Evolutionary conservation across 2,113 vertebrate genomes (phyloP), one percentile per base, ranked within the genome.

Genomic region (Myotis davidii): DNA sequence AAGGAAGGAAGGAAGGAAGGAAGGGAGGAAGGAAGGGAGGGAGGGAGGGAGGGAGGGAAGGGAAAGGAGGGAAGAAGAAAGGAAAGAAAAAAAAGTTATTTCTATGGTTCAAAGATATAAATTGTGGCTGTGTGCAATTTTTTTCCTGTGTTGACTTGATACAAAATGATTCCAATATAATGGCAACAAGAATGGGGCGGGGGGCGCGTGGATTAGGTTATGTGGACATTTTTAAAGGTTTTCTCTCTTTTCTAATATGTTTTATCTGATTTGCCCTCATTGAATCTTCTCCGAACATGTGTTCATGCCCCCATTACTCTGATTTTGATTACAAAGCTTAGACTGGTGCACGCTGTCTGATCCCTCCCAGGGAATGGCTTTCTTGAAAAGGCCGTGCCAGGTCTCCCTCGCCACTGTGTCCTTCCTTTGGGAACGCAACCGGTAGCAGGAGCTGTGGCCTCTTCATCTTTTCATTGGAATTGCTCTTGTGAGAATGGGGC

Each of bases 401-500:
- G 88, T 88, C 96, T 89, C 72, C 70, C 3, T 54, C 52, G 6
- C 92, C 14, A 52, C 23, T 77, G 14, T 21, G 64, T 81, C 84
- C 81, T 82, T 94, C 95, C n/a, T 84, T 85, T 94, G 77, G 92
- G 88, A 95, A 94, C 93, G 85, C 59, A 90, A 65, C 74, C 50
- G 95, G 95, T 95, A 74, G 84, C 90, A 82, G 92, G 96, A 97
- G 73, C 92, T 69, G 94, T 5, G 50, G 84, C 86, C 72, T 87
- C 64, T 91, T 97, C 81, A 86, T 95, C 32, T 96, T 96, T 88
- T 59, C 92, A 21, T 73, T 78, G 96, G 85, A 72, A 94, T 95
- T 92, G 48, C 97, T 70, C 90, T 88, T 97, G 59, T 90, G 97
- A 97, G 87, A 97, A 64, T 0, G 77, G 93, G 89, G n/a, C 13